Percentiles rank a stretch among this genome's conserved stretches.
These are phyloP conservation scores for Microcebus tavaratra DNA, from an alignment of 2,113 vertebrate species.

Conservation along the genomic window DNA sequence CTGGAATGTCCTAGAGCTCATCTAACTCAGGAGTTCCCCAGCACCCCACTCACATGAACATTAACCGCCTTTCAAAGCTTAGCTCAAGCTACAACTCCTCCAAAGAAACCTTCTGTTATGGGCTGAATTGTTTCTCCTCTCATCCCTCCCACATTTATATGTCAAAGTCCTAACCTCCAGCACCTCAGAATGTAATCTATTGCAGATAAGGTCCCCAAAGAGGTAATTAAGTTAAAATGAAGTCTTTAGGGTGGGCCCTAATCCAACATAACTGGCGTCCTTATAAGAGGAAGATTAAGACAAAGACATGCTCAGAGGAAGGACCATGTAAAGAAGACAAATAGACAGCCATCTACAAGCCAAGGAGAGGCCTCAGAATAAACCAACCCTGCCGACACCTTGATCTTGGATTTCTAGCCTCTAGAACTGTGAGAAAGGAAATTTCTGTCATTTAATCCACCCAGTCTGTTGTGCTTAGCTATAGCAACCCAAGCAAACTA, in stretches of 20 bases:
- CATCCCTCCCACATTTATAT: neutral
- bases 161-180: neutral
- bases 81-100: neutral
- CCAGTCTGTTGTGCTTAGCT: neutral
- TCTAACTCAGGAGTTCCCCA: neutral
- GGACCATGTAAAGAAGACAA: fast-evolving
- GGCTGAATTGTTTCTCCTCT: neutral
- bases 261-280: neutral
- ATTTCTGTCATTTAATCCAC: neutral
- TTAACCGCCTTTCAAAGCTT: neutral
- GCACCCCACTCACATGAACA: neutral
- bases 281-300: neutral
- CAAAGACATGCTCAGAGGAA: neutral
- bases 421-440: neutral
- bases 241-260: neutral
- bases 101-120: neutral
- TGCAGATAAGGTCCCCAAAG: neutral
- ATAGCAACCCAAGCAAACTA: neutral
- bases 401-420: neutral
- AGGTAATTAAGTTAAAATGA: neutral
- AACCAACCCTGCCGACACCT: neutral
- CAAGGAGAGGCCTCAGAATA: neutral
- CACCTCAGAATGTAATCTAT: neutral
- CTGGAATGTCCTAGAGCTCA: too few relatives aligned
- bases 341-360: neutral